Percentiles rank a stretch among this genome's conserved stretches.
These are phyloP conservation scores for Hydrozoanthus gracilis DNA, from an alignment of 92 coral and sea anemone species.

Conservation along the genomic window DNA sequence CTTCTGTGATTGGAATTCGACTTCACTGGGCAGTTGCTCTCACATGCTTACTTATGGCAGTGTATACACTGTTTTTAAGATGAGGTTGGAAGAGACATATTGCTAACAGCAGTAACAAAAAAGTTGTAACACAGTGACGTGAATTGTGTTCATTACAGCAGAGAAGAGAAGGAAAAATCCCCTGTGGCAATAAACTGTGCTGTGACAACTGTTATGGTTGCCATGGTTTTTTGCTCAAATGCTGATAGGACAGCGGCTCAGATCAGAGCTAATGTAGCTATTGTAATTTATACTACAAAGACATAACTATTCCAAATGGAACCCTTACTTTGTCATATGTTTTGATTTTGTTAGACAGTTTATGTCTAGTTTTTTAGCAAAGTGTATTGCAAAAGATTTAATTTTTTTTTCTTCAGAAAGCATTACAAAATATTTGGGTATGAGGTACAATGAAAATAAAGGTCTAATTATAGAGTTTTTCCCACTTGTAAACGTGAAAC, in stretches of 20 bases:
- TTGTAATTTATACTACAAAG: not conserved
- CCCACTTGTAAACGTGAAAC: too few species aligned
- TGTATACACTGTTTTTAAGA: conserved; percentile 83
- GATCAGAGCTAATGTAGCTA: not conserved
- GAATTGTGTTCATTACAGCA: not conserved
- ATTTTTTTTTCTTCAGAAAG: too few species aligned
- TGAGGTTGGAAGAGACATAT: conserved; percentile 22
- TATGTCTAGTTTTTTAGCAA: too few species aligned
- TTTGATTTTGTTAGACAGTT: too few species aligned
- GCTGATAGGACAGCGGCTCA: conserved; percentile 15
- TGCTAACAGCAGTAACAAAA: not conserved
- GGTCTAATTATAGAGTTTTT: too few species aligned
- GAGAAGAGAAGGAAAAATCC: too few species aligned
- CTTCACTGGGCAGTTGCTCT: conserved; percentile 97
- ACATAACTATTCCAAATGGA: not conserved
- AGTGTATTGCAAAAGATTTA: too few species aligned
- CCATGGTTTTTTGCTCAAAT: not conserved
- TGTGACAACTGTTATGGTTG: not conserved
- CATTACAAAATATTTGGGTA: too few species aligned
- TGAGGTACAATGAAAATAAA: too few species aligned
- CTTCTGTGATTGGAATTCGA: conserved; percentile 97
- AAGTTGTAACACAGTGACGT: not conserved
- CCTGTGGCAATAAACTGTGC: not conserved
- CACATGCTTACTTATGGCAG: conserved; percentile 80
- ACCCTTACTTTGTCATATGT: not conserved